phyloP scores from a whole-genome alignment of 1,140 invertebrate species.

The Drosophila sechellia region DNA sequence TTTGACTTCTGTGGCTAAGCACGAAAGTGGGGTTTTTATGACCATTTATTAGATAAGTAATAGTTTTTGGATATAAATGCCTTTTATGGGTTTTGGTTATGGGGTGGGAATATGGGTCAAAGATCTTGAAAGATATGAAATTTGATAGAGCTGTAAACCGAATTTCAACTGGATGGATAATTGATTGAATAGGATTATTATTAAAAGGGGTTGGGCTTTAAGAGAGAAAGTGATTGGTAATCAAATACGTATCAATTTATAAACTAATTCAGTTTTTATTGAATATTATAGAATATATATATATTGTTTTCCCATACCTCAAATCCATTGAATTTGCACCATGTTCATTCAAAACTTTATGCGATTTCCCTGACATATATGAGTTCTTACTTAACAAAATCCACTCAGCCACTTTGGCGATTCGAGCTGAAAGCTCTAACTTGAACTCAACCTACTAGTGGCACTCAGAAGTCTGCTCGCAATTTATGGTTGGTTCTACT shows the following conservation, averaged over 20 bases:
- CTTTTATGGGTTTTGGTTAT: slow-evolving; percentile 15
- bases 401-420: slow-evolving; percentile 31
- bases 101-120: slow-evolving; percentile 26
- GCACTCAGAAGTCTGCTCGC: slow-evolving; percentile 39
- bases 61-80: slow-evolving; percentile 35
- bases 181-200: slow-evolving; percentile 28
- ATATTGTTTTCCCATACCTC: background rate
- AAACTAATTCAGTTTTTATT: too few relatives aligned
- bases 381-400: slow-evolving; percentile 16
- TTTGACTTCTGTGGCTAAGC: slow-evolving; percentile 41
- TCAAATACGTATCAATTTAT: background rate
- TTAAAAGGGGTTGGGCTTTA: background rate
- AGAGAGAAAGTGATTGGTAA: slow-evolving; percentile 19
- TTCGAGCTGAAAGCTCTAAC: slow-evolving; percentile 24
- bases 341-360: slow-evolving; percentile 25
- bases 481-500: slow-evolving; percentile 74
- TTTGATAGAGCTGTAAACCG: slow-evolving; percentile 44
- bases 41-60: slow-evolving; percentile 52
- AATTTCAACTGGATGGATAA: slow-evolving; percentile 16
- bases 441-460: slow-evolving; percentile 43
- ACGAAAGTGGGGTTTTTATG: slow-evolving; percentile 30
- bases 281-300: too few relatives aligned
- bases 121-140: slow-evolving; percentile 40
- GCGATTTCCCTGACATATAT: slow-evolving; percentile 28
- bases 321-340: slow-evolving; percentile 19